Base-by-base conservation (phyloP, 1,140 invertebrate species). In the Chionoecetes opilio region DNA sequence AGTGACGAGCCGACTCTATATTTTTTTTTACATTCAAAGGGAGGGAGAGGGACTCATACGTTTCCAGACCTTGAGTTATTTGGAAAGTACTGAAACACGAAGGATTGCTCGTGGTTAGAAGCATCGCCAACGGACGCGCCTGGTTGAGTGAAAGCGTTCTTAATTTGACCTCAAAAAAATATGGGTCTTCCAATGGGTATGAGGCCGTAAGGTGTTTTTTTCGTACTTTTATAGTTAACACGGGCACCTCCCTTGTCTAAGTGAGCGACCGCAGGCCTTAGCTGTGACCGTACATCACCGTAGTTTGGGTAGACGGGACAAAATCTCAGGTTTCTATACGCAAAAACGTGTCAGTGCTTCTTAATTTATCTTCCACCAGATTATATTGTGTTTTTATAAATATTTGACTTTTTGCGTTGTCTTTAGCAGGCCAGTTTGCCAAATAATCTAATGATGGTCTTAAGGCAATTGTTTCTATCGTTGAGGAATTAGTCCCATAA, bases 111-210 rank as follows among this genome's bases (percentile, higher is more conserved):
- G 38, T 41, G 29, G 11, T 53, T 53, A 34, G 41, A 26, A 75
- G 63, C 63, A 75, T 75, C 9, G 41, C 35, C n/a, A 53, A 46
- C 88, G 38, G 17, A 90, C 38, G 88, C 26, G 32, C 34, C 87
- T 88, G 87, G 41, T 9, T 3, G 88, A 41, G 90, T 92, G 90
- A 82, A 82, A 82, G 90, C 75, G 63, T 92, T 75, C 75, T 82
- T 92, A 75, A 92, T 82, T 92, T 82, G 63, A 75, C 63, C 63
- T 75, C 11, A 75, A 75, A 75, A 75, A 75, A 75, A 75, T 75
- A 75, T 21, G 63, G 63, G 63, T 75, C 6, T 11, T 11, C 21
- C 2, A 26, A 75, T n/a, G 63, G 63, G 63, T 75, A 53, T 53
- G 46, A 53, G 34, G 21, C 26, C 37, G 41, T 41, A 3, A 84